Evolutionary conservation across 2,797 vertebrate genomes (phyloP).

Genomic region (Apodemus agrarius): DNA sequence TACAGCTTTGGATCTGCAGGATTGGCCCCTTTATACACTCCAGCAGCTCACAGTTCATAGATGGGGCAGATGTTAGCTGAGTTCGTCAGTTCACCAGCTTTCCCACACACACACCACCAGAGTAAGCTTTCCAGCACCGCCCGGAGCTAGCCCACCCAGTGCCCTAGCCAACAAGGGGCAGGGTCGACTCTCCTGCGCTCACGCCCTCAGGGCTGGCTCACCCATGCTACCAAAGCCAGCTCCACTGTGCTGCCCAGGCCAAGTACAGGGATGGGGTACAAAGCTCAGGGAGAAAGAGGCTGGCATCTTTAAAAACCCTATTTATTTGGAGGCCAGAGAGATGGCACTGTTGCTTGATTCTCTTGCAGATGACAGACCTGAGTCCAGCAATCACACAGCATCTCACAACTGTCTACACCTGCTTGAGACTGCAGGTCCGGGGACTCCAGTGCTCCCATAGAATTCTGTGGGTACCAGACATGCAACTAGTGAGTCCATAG

Average conservation of each 20-base stretch:
- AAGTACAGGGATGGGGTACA: background rate
- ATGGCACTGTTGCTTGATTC: background rate
- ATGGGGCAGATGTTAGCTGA: background rate
- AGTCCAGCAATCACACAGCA: background rate
- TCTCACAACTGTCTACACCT: background rate
- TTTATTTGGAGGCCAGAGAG: background rate
- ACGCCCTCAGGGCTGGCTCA: background rate
- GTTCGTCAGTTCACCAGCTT: background rate
- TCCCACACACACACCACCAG: background rate
- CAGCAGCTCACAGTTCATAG: background rate
- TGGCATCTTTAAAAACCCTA: too few species aligned
- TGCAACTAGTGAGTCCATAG: background rate
- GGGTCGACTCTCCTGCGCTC: background rate
- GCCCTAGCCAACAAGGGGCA: background rate
- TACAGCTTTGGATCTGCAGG: background rate
- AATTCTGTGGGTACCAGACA: background rate
- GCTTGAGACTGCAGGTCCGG: background rate
- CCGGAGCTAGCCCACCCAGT: background rate
- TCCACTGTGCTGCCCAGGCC: background rate
- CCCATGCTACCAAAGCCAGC: background rate
- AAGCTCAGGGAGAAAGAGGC: too few species aligned
- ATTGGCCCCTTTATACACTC: background rate
- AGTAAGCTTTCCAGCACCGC: background rate
- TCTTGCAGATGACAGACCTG: background rate
- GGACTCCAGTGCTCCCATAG: background rate